Percentiles rank a stretch among this genome's conserved stretches.
These are phyloP conservation scores for Acrocephalus kingi DNA, from an alignment of 2,113 vertebrate genomes.

Conservation along the genomic window DNA sequence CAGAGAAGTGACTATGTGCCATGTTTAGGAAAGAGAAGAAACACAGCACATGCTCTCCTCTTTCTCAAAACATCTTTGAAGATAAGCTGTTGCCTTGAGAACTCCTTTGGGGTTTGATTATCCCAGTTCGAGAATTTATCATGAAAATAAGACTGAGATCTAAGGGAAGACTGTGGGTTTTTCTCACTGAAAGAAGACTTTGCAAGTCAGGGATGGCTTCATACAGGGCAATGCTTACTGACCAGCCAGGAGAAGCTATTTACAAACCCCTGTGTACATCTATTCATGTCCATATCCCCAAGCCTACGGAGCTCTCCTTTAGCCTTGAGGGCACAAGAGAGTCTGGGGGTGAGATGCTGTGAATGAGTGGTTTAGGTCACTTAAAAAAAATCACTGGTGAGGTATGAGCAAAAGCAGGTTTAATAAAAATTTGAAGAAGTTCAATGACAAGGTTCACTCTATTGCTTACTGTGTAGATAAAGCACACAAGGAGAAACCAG, in stretches of 20 bases:
- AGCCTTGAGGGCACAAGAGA: background rate
- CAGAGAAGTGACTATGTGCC: background rate
- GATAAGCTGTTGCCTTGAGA: background rate
- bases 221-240: background rate
- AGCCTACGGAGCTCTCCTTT: background rate
- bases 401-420: background rate
- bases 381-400: background rate
- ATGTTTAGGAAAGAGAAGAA: background rate
- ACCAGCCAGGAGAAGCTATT: background rate
- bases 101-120: background rate
- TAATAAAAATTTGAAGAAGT: background rate
- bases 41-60: background rate
- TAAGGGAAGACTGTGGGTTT: background rate
- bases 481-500: background rate
- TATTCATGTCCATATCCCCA: background rate
- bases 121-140: background rate
- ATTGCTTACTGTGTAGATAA: background rate
- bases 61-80: background rate
- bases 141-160: background rate
- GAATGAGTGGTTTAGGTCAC: background rate
- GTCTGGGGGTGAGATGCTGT: background rate
- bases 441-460: background rate
- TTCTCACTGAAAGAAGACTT: background rate
- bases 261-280: background rate
- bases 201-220: background rate